Base-by-base conservation (phyloP, 2,113 vertebrate genomes). In the Heterotilapia buettikoferi region DNA sequence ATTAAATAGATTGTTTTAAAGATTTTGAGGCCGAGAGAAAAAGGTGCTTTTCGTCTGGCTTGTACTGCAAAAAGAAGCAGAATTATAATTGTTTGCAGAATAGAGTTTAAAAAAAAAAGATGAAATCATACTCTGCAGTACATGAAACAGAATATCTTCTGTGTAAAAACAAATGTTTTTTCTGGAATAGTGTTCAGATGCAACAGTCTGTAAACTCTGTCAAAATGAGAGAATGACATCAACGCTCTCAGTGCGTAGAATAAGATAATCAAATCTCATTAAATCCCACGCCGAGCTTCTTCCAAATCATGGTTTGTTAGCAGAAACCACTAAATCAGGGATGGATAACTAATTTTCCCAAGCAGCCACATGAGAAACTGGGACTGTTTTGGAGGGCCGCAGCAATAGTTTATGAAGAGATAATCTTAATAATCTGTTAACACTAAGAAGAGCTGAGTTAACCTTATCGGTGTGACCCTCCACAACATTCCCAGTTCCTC, bases 141-240 rank as follows among this genome's bases (percentile, higher is more conserved):
- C 43, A 59, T 36, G 29, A 19, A 82, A 79, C 50, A 18, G 12
- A 53, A 86, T 19, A 47, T 80, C 18, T 31, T 26, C 45, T 86
- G 52, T 79, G 31, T 31, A 24, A 19, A 11, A 7, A 87, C 16
- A 50, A 6, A 0, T 1, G 26, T 26, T 19, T 50, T 26, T 31
- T 19, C 9, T 78, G 24, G 16, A 78, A 31, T 19, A 19, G 6
- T 12, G 68, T 47, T 18, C 9, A 76, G 14, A 76, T 18, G 8
- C 14, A 45, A 19, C 16, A 0, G 29, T 31, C 16, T 63, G 26
- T 33, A 3, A 36, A 66, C 31, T 36, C 16, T 33, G 16, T 33
- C 59, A 33, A 73, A 73, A 26, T 73, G 21, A 45, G 8, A 73
- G 13, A 45, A 73, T 73, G 66, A 73, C 13, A 26, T 45, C 21